phyloP scores from a whole-genome alignment of 1,140 invertebrate genomes.

The Heliothis virescens region DNA sequence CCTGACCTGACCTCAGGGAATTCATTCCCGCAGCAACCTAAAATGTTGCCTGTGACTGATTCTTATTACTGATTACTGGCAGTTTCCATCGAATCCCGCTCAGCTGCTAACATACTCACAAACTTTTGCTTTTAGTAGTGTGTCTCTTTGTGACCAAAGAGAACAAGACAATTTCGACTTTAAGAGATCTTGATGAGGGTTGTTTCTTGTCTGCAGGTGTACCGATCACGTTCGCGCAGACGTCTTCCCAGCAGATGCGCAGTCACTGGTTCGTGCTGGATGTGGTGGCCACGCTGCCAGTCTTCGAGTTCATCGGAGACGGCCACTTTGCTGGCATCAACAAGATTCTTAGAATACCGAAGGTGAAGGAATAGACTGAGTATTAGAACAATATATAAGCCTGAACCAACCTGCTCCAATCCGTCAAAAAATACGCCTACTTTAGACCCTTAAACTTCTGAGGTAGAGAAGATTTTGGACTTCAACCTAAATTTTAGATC shows the following conservation, averaged over 20 bases:
- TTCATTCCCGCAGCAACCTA: not conserved
- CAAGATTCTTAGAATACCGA: slow-evolving; percentile 70
- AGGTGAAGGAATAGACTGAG: slow-evolving; percentile 56
- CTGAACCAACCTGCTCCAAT: too few relatives aligned
- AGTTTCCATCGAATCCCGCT: too few relatives aligned
- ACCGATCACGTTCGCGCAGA: slow-evolving; percentile 73
- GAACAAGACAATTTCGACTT: too few relatives aligned
- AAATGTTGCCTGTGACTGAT: too few relatives aligned
- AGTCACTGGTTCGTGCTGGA: slow-evolving; percentile 75
- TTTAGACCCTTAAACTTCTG: too few relatives aligned
- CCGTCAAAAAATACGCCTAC: too few relatives aligned
- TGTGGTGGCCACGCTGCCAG: slow-evolving; percentile 66
- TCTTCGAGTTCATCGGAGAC: slow-evolving; percentile 69
- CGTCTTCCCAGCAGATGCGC: slow-evolving; percentile 72
- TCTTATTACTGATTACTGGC: too few relatives aligned
- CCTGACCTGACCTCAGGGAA: too few relatives aligned
- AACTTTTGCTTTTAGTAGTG: too few relatives aligned
- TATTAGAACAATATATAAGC: too few relatives aligned
- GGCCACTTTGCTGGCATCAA: slow-evolving; percentile 76
- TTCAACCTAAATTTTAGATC: not conserved
- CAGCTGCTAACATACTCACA: too few relatives aligned
- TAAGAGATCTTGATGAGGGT: not conserved
- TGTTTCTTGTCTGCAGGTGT: slow-evolving; percentile 59
- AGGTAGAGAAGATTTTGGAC: not conserved
- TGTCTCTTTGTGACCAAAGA: too few relatives aligned